Evolutionary conservation across 2,797 vertebrate genomes (phyloP), one percentile per base, ranked within the genome.

Genomic region (Nothura maculosa): DNA sequence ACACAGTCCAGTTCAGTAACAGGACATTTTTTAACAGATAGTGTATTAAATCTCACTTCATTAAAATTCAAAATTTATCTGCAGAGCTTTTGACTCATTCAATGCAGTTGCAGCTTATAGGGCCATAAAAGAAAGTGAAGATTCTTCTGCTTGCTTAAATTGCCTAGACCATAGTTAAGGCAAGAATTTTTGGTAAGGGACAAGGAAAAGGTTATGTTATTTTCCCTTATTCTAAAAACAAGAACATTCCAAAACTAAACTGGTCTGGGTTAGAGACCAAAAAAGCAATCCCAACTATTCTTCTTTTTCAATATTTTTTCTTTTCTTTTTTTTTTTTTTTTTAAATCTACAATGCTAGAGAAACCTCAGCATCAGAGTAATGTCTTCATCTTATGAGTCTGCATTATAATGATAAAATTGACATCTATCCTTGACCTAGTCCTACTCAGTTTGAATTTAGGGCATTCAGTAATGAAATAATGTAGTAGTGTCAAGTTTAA

Each of bases 41-140:
- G 20, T 38, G 45, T 78, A 89, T 74, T 89, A 85, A 79, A 68
- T 83, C 73, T 79, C 48, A 58, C 12, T 84, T 82, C 10, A 58
- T 42, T 72, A 74, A 85, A 81, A 80, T 81, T 24, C 82, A 66
- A 60, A 68, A n/a, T 48, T 36, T 60, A 45, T 43, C 74, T 83
- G 45, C 24, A 89, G 40, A 54, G 34, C 15, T 93, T 90, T 95
- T 95, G 77, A 91, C 69, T 83, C 43, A 55, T 73, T 95, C 43
- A 48, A 6, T 76, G 25, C 9, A 16, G 68, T 22, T 24, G n/a
- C 6, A 75, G 1, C 6, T 32, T 28, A 8, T 3, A 50, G 7
- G 10, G 7, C 9, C 62, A 58, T 25, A 74, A 81, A 72, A 4
- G 14, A 64, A 85, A 72, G 27, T 18, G 3, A 45, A 83, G 69